Conservation (phyloP, 1,140 invertebrate genomes). For the Helicoverpa armigera region DNA sequence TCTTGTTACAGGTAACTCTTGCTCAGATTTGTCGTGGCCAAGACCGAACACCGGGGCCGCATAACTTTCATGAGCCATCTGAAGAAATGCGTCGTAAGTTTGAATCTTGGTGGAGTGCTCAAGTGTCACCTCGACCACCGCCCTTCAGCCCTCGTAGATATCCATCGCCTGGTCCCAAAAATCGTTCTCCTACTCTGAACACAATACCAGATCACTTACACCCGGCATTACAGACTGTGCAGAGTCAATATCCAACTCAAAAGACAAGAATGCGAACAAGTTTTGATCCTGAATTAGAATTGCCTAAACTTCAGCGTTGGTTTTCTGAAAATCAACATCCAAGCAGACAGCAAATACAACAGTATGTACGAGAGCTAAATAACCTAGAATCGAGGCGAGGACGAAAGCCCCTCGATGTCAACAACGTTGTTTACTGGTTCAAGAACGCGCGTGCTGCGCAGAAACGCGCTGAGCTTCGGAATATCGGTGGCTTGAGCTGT, state of each 20-base stretch:
- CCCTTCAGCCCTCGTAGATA: slow-evolving; percentile 87
- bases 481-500: slow-evolving; percentile 86
- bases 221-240: slow-evolving; percentile 91
- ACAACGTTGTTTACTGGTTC: slow-evolving; percentile 99
- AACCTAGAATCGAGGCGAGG: slow-evolving; percentile 96
- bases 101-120: slow-evolving; percentile 91
- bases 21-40: slow-evolving; percentile 92
- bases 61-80: slow-evolving; percentile 89
- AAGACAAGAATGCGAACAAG: slow-evolving; percentile 97
- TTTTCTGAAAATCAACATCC: slow-evolving; percentile 99
- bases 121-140: slow-evolving; percentile 88
- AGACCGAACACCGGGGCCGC: slow-evolving; percentile 85
- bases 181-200: slow-evolving; percentile 79
- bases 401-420: slow-evolving; percentile 97
- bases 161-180: slow-evolving; percentile 86
- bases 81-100: slow-evolving; percentile 93
- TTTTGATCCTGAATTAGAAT: slow-evolving; percentile 97
- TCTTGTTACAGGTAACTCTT: slow-evolving; percentile 90
- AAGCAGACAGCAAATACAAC: slow-evolving; percentile 96
- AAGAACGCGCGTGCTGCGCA: slow-evolving; percentile 98
- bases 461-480: slow-evolving; percentile 93
- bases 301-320: slow-evolving; percentile 97
- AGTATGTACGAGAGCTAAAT: slow-evolving; percentile 97
- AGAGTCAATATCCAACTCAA: slow-evolving; percentile 92
- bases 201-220: slow-evolving; percentile 87